phyloP scores from a whole-genome alignment of 1,140 invertebrate species.

The Subanguina moxae region DNA sequence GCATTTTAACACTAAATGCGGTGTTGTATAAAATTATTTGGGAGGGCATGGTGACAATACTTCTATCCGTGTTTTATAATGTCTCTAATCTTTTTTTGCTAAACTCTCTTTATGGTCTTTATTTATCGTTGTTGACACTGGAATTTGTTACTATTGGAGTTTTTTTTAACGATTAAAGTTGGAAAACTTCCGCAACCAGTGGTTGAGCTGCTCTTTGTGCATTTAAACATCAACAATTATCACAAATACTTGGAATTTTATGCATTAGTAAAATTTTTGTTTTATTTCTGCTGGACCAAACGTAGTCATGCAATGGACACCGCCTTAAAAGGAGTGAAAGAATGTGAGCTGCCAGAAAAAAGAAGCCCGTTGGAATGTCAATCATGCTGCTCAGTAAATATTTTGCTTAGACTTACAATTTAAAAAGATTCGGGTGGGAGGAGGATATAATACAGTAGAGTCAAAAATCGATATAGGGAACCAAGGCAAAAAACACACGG shows the following conservation, averaged over 20 bases:
- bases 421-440: neutral
- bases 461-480: too few species aligned
- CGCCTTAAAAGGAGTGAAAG: neutral
- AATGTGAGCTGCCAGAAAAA: neutral
- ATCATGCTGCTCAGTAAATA: constrained; percentile 1
- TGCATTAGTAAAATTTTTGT: neutral
- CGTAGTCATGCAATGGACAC: neutral
- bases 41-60: too few species aligned
- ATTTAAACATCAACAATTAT: neutral
- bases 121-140: neutral
- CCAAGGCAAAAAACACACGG: too few species aligned
- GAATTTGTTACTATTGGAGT: neutral
- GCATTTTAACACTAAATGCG: too few species aligned
- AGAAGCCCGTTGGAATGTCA: constrained; percentile 8
- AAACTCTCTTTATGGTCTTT: neutral
- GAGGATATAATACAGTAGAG: neutral
- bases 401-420: constrained; percentile 3
- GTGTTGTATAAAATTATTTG: too few species aligned
- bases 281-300: neutral
- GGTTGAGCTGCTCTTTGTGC: neutral
- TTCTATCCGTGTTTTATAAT: too few species aligned
- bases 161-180: neutral
- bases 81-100: too few species aligned
- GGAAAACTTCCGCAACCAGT: too few species aligned
- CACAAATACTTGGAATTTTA: too few species aligned